Evolutionary conservation across 2,797 vertebrate genomes (phyloP).

Genomic region (Hypotaenidia okinawae): DNA sequence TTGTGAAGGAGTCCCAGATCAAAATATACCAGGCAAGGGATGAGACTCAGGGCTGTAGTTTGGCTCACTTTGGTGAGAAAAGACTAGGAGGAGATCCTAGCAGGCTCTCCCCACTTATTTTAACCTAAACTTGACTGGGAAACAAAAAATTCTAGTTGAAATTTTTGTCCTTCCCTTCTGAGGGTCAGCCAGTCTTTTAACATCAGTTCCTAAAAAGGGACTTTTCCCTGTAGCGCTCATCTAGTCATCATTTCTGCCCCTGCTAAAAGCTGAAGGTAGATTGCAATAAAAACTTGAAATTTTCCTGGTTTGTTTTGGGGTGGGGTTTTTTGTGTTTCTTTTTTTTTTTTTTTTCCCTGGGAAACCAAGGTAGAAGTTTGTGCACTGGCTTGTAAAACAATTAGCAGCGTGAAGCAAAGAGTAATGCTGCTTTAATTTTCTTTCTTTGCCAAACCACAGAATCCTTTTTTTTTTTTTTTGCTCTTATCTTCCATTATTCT

Average conservation of each 20-base stretch:
- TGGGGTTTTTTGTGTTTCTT: too few relatives aligned
- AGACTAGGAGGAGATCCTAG: neutral
- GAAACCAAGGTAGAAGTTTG: neutral
- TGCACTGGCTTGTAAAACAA: neutral
- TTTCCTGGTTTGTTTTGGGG: neutral
- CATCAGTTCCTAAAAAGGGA: too few relatives aligned
- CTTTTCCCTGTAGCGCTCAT: neutral
- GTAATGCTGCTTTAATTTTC: neutral
- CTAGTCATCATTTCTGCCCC: neutral
- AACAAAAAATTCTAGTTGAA: neutral
- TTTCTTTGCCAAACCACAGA: neutral
- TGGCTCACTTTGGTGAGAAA: neutral
- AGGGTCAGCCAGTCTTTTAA: neutral
- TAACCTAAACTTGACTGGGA: neutral
- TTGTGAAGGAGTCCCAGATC: neutral
- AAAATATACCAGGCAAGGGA: neutral
- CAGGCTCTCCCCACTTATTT: neutral
- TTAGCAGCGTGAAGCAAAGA: neutral
- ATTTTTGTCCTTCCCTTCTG: neutral
- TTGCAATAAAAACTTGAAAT: neutral
- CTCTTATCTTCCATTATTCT: neutral
- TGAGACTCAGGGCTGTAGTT: rapidly evolving
- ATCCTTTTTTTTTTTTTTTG: neutral
- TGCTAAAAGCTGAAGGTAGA: neutral
- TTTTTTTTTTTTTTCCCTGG: too few relatives aligned